Evolutionary conservation across 2,888 invertebrate species (phyloP).

Genomic region (Agrotis puta): DNA sequence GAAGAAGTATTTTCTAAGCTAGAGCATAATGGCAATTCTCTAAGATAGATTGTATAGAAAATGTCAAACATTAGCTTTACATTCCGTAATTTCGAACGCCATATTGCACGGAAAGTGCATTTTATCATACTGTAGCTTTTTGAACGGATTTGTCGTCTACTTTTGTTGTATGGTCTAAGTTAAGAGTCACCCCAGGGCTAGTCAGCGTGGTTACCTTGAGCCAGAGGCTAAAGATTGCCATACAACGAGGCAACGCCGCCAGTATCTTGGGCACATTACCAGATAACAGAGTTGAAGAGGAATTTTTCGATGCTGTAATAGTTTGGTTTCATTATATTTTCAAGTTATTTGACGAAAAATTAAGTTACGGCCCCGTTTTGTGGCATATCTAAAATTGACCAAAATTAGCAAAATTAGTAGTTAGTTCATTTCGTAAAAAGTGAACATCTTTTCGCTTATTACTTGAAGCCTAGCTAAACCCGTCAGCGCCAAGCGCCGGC

Average conservation of each 20-base stretch:
- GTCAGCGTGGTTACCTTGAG: no score
- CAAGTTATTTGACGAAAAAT: no score
- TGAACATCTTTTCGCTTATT: constrained; percentile 27
- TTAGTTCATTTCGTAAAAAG: not conserved
- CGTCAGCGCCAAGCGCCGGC: constrained; percentile 81
- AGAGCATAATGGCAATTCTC: constrained; percentile 20
- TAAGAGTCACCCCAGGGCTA: constrained; percentile 1
- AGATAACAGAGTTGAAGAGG: no score
- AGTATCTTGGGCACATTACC: no score
- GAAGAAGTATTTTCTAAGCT: not conserved
- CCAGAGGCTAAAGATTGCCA: no score
- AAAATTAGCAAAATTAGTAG: no score
- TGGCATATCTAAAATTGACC: no score
- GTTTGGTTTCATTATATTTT: no score
- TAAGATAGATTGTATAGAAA: constrained; percentile 52
- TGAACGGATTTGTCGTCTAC: constrained; percentile 78
- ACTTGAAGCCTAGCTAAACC: constrained; percentile 66
- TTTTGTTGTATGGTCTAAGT: constrained; percentile 56
- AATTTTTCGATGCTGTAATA: no score
- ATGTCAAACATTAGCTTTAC: constrained; percentile 63
- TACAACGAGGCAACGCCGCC: no score
- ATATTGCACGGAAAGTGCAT: constrained; percentile 75
- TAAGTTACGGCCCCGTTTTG: no score
- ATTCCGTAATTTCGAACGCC: constrained; percentile 63
- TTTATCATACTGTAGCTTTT: constrained; percentile 79